phyloP scores from a whole-genome alignment of 2,113 vertebrate genomes.

The Leptocoma aspasia region DNA sequence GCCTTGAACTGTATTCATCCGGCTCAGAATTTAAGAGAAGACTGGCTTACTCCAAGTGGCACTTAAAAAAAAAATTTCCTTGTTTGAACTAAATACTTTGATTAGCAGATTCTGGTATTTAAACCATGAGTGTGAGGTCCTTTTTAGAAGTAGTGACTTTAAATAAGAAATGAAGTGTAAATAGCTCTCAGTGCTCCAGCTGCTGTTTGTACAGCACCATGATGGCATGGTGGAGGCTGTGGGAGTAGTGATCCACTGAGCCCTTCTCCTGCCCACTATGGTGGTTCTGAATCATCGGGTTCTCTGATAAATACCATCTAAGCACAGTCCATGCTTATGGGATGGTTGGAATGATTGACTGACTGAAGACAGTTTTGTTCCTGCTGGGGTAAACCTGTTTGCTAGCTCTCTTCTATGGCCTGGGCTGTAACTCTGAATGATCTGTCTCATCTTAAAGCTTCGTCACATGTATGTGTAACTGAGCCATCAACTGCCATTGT shows the following conservation, averaged over 20 bases:
- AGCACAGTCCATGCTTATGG: neutral
- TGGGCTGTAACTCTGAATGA: neutral
- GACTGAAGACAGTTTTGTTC: neutral
- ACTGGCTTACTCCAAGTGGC: neutral
- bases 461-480: accelerated
- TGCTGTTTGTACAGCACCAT: neutral
- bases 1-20: neutral
- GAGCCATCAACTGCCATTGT: neutral
- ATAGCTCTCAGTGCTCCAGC: neutral
- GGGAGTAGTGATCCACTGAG: neutral
- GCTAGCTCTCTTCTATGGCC: neutral
- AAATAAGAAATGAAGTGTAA: neutral
- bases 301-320: neutral
- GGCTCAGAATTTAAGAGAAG: neutral
- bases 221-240: neutral
- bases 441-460: neutral
- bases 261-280: accelerated
- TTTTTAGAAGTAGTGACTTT: neutral
- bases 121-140: neutral
- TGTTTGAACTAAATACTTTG: neutral
- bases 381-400: neutral
- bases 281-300: too few relatives aligned
- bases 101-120: neutral
- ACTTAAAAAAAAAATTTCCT: neutral
- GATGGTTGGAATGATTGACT: neutral